Base-by-base conservation (phyloP, 2,113 vertebrate species). In the Pterocles burchelli region DNA sequence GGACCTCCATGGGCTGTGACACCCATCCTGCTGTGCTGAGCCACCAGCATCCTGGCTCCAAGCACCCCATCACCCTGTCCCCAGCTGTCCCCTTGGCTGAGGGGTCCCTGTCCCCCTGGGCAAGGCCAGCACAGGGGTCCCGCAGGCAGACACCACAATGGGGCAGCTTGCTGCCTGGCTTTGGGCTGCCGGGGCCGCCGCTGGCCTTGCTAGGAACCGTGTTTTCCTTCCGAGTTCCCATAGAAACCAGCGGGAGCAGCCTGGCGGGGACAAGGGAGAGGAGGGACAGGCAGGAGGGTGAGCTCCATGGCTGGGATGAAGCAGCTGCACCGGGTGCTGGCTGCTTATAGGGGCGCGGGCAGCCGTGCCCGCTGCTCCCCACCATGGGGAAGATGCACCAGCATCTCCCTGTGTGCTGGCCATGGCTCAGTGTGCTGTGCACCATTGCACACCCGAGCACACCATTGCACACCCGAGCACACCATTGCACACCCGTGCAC, bases 161-260 rank as follows among this genome's bases (percentile, higher is more conserved):
- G 38, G 70, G 52, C 49, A 83, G 34, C 66, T 90, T n/a, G 17
- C 49, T 11, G 9, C 74, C 84, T 34, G 77, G 68, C 45, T 87
- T 75, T 16, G 79, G 46, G 96, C 76, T 83, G 93, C 95, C 57
- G 33, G 20, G 66, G 70, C 48, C 43, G 13, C 75, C 74, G 28
- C 92, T 95, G 95, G 97, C 96, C 97, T 97, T 63, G 57, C 96
- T 74, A 67, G 96, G 20, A 79, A 11, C 90, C 73, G 49, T 93
- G 90, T 96, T 97, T 95, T 84, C 95, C 95, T 96, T 90, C 97
- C 45, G 95, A 96, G 98, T 98, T 98, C 95, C 98, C 97, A 76
- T 93, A 97, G 97, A 95, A 98, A 98, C 97, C 76, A 43, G 77
- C 65, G 74, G 88, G 96, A 89, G 95, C 96, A 96, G 90, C 54